Percentiles rank a stretch among this genome's conserved stretches.
phyloP scores from a whole-genome alignment of 2,888 invertebrate species.

The Helicoverpa assulta region DNA sequence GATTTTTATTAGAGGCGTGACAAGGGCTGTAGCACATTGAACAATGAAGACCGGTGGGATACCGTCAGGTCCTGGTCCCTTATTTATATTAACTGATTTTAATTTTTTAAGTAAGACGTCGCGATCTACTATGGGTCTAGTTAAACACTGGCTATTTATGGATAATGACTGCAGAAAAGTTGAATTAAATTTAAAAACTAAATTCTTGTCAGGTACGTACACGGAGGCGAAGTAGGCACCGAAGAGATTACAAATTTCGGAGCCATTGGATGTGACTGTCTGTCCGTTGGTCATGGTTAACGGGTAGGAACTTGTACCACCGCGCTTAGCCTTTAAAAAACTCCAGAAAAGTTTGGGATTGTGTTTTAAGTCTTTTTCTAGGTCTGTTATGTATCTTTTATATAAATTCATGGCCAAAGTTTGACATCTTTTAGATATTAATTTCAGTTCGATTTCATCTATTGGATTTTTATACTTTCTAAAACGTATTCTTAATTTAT shows the following conservation, averaged over 20 bases:
- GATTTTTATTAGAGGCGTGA: background rate
- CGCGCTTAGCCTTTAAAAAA: background rate
- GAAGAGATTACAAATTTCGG: background rate
- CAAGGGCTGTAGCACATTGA: background rate
- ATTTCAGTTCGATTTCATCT: background rate
- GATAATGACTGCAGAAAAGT: background rate
- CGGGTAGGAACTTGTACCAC: background rate
- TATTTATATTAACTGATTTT: no score
- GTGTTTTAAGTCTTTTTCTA: background rate
- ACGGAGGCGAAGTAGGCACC: background rate
- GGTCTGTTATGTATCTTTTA: background rate
- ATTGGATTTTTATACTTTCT: slow-evolving; percentile 4
- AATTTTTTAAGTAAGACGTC: no score
- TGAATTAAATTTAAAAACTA: background rate
- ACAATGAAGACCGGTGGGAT: no score
- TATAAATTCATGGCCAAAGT: background rate
- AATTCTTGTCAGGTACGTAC: background rate
- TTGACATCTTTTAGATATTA: background rate
- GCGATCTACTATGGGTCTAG: background rate
- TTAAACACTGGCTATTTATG: background rate
- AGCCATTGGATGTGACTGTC: background rate
- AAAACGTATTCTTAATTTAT: slow-evolving; percentile 10
- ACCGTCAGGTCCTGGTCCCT: no score
- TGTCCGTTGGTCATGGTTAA: background rate
- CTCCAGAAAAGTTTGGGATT: background rate